Evolutionary conservation across 2,888 invertebrate genomes (phyloP).

Genomic region (Odontocerum albicorne): DNA sequence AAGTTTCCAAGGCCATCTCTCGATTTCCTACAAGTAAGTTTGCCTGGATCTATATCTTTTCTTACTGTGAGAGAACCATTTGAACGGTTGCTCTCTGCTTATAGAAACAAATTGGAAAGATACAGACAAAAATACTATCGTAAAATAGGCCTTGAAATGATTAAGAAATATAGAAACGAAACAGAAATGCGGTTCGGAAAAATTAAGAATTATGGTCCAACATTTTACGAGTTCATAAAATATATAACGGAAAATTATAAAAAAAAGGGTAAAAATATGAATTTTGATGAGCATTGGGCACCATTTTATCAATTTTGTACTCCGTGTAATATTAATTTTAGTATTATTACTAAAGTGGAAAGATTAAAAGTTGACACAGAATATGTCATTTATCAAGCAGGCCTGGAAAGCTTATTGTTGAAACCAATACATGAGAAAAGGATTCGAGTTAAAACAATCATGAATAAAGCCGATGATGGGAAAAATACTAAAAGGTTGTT

Average conservation of each 20-base stretch:
- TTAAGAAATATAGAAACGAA: slow-evolving; percentile 59
- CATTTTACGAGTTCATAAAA: slow-evolving; percentile 71
- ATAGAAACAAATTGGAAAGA: slow-evolving; percentile 73
- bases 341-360: slow-evolving; percentile 65
- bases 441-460: slow-evolving; percentile 55
- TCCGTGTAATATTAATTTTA: slow-evolving; percentile 66
- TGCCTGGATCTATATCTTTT: slow-evolving; percentile 65
- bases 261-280: slow-evolving; percentile 47
- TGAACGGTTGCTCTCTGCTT: slow-evolving; percentile 70
- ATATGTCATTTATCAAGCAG: slow-evolving; percentile 61
- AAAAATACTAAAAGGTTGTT: slow-evolving; percentile 51
- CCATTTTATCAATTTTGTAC: slow-evolving; percentile 66
- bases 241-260: slow-evolving; percentile 66
- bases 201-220: slow-evolving; percentile 56
- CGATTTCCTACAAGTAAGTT: slow-evolving; percentile 61
- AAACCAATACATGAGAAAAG: slow-evolving; percentile 53
- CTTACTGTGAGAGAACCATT: slow-evolving; percentile 73
- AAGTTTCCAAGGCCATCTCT: slow-evolving; percentile 69
- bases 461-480: slow-evolving; percentile 58
- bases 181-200: slow-evolving; percentile 45
- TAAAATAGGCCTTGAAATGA: slow-evolving; percentile 66
- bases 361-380: slow-evolving; percentile 62
- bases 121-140: slow-evolving; percentile 69
- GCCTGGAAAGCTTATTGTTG: slow-evolving; percentile 56
- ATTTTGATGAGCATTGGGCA: slow-evolving; percentile 66